Evolutionary conservation across 2,113 vertebrate genomes (phyloP), one percentile per base, ranked within the genome.

Genomic region (Gasterosteus nipponicus): DNA sequence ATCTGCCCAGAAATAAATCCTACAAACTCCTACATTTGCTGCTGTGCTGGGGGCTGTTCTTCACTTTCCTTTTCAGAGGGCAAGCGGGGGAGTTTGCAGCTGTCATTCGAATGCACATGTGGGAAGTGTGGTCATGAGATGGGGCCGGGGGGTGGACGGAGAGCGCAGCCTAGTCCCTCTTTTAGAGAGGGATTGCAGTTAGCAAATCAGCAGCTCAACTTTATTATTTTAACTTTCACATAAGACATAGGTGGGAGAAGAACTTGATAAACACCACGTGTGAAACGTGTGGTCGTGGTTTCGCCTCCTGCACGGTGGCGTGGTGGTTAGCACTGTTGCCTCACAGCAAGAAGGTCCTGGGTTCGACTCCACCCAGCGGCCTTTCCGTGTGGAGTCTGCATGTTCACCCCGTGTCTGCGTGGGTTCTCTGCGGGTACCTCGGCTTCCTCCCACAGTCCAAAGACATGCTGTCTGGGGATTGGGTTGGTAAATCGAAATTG

Each of bases 31-130:
- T 44, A 46, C 73, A 80, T 77, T 80, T 8, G 1, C 58, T 73
- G 65, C 33, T 49, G 77, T 75, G 38, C 29, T 16, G 26, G 42
- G 72, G 69, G 77, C 64, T 83, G 80, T 71, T 89, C 83, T 78
- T 82, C 60, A 60, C 75, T 86, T 84, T 87, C 69, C 76, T 77
- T 86, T 83, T 83, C 33, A 69, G 49, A 80, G 69, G 75, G 64
- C 79, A 71, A 82, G 86, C 46, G 72, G 80, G 86, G 85, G 87
- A 85, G 81, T 85, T 88, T 92, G 89, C 92, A 93, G 92, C 93
- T 93, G 92, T 90, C 70, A 83, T 79, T 86, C 60, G 26, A 87
- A 78, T 81, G 81, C 84, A 90, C 89, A 91, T 87, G 91, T 90
- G 92, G 83, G 59, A 78, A 78, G 86, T 83, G 75, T 31, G 42